These are phyloP conservation scores for Elaphurus davidianus DNA, from an alignment of 2,113 vertebrate species.

Conservation along the genomic window DNA sequence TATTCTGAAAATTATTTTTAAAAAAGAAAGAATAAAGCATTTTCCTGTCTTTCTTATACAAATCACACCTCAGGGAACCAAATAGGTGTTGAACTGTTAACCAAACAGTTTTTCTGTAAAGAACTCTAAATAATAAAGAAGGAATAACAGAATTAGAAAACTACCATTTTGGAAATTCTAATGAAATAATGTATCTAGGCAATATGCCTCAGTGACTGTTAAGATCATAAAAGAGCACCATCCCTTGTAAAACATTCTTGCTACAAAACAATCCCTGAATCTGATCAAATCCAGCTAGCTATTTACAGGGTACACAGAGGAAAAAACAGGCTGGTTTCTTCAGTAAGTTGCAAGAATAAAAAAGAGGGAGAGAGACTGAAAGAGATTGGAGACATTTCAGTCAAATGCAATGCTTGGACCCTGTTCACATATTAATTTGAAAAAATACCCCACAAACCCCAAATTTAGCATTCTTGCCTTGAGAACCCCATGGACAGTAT, in stretches of 20 bases:
- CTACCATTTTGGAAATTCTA: background rate
- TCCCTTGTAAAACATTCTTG: background rate
- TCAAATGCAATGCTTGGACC: background rate
- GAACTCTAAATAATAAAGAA: background rate
- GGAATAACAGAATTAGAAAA: background rate
- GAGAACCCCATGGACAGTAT: background rate
- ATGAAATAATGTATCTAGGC: background rate
- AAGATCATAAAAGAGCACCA: background rate
- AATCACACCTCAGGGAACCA: background rate
- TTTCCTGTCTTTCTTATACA: background rate
- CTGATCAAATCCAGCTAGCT: background rate
- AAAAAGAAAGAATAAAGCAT: background rate
- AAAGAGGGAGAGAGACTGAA: background rate
- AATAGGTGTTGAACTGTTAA: background rate
- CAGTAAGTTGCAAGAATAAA: background rate
- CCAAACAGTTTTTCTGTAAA: background rate
- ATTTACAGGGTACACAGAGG: background rate
- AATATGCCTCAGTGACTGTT: background rate
- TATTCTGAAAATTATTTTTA: background rate
- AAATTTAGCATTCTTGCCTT: background rate
- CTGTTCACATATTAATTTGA: background rate
- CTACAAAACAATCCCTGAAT: background rate
- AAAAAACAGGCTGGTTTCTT: background rate
- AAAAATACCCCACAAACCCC: background rate
- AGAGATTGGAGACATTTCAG: background rate